Conservation (phyloP, 2,113 vertebrate genomes). For the Caretta caretta region DNA sequence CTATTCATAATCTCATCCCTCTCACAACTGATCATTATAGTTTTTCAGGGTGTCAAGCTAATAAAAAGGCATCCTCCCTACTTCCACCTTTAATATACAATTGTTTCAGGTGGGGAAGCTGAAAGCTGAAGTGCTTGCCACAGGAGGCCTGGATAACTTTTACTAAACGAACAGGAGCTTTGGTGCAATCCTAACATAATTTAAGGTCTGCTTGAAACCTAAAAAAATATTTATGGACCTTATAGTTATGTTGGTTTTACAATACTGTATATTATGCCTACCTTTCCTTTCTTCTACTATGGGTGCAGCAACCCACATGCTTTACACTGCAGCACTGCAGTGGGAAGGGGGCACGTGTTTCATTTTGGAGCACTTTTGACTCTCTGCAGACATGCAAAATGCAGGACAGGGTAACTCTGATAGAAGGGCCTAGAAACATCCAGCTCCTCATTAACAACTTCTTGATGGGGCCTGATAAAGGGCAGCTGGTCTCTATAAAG, state of each 20-base stretch:
- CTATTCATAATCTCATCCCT: neutral
- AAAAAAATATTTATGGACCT: constrained; percentile 25
- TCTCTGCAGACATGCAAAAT: rapidly evolving
- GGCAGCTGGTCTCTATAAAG: neutral
- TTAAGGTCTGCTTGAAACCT: constrained; percentile 39
- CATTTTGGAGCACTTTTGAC: neutral
- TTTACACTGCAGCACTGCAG: neutral
- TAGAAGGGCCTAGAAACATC: neutral
- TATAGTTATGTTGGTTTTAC: constrained; percentile 2
- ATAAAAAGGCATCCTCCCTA: neutral
- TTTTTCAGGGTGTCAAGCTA: neutral
- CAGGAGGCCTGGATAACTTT: neutral
- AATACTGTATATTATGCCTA: constrained; percentile 1
- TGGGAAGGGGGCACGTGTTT: neutral
- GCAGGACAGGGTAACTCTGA: neutral
- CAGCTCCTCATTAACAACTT: neutral
- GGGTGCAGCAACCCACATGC: neutral
- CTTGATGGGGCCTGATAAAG: neutral
- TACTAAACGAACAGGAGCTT: constrained; percentile 28
- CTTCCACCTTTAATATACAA: neutral
- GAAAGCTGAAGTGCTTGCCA: neutral
- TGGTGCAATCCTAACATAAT: constrained; percentile 19
- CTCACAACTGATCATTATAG: neutral
- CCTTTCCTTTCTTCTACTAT: constrained; percentile 19
- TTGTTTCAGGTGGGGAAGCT: neutral